Base-by-base conservation (phyloP, 2,113 vertebrate species). In the Pica pica region DNA sequence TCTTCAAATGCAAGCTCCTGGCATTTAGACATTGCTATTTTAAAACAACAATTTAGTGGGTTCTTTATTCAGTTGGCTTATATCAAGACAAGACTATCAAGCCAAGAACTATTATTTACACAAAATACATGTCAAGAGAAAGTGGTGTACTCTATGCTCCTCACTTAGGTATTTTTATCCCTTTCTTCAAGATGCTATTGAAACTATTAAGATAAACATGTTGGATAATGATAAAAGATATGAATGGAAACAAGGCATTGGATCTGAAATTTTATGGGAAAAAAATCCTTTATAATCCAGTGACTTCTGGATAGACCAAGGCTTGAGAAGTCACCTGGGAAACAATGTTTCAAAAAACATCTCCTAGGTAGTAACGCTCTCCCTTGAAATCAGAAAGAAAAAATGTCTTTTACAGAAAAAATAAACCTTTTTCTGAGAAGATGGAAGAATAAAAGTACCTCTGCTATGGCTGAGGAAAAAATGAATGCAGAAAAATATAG, bases 51-150 rank as follows among this genome's bases (percentile, higher is more conserved):
- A 12, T 75, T 74, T 4, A 46, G 35, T 20, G 30, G 1, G 0
- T 13, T 65, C 90, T 86, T 59, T 31, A 56, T 90, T 93, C 60
- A 49, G 10, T 77, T 90, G 23, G n/a, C n/a, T 92, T 70, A 60
- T 78, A 83, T 52, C 41, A 83, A 78, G 71, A 42, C 44, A 41
- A 86, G 50, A 68, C 28, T 81, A 64, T 71, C 23, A 83, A 96
- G 64, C 37, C 63, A 95, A 88, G 39, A 56, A 47, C 69, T 83
- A 59, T 71, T 90, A 92, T 93, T 95, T 96, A 93, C 56, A 90
- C 44, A 83, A 93, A 95, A 95, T 31, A 60, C 13, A 24, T 42
- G 44, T 75, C 82, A 87, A 83, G 44, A 88, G 31, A 63, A 89
- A 76, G 28, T 63, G n/a, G 31, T 46, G 12, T 78, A 68, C 60